Evolutionary conservation across 2,888 invertebrate species (phyloP).

Genomic region (Orthosia gracilis): DNA sequence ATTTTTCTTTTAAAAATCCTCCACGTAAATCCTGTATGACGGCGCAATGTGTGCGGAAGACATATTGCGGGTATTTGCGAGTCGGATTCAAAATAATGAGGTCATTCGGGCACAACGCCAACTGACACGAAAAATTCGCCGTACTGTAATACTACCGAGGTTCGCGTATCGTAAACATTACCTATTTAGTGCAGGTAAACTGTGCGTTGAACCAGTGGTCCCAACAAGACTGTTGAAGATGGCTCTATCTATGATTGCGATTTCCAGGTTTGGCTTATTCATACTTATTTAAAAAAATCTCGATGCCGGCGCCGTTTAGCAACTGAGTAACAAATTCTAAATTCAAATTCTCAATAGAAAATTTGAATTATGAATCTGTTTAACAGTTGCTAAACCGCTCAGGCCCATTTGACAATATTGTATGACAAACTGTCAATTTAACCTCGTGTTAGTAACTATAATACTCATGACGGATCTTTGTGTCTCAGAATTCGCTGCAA

Average conservation of each 20-base stretch:
- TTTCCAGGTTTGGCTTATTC: not conserved
- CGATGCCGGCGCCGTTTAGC: too few species aligned
- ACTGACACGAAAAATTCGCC: slow-evolving; percentile 38
- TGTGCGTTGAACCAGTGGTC: not conserved
- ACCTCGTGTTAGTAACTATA: too few species aligned
- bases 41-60: slow-evolving; percentile 54
- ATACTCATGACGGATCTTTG: too few species aligned
- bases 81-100: slow-evolving; percentile 52
- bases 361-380: too few species aligned
- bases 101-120: slow-evolving; percentile 57
- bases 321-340: too few species aligned
- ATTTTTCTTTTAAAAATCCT: slow-evolving; percentile 11
- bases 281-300: too few species aligned
- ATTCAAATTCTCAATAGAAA: too few species aligned
- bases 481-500: too few species aligned
- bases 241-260: too few species aligned
- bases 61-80: slow-evolving; percentile 35
- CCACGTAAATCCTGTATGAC: slow-evolving; percentile 26
- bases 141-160: slow-evolving; percentile 43
- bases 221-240: not conserved
- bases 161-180: slow-evolving; percentile 23
- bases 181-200: slow-evolving; percentile 31
- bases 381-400: too few species aligned
- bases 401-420: too few species aligned
- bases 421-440: too few species aligned